Evolutionary conservation across 2,113 vertebrate species (phyloP).

Genomic region (Saiga tatarica): DNA sequence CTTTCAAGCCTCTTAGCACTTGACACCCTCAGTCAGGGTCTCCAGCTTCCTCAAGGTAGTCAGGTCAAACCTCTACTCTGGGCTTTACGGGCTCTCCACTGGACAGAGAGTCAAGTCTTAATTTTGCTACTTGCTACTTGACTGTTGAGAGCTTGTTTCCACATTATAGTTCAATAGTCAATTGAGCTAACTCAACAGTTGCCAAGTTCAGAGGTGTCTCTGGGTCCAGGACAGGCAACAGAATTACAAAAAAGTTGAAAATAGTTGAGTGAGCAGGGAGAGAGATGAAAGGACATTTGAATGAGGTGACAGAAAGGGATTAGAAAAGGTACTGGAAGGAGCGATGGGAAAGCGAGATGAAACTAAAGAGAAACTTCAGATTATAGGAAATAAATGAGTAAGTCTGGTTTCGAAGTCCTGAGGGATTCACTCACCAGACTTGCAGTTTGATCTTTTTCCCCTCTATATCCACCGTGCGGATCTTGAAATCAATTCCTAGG

Average conservation of each 20-base stretch:
- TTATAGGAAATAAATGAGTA: neutral
- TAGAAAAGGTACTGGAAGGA: neutral
- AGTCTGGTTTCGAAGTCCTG: neutral
- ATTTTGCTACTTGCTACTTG: neutral
- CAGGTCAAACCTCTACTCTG: neutral
- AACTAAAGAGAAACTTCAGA: neutral
- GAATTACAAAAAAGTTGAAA: neutral
- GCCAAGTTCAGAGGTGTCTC: neutral
- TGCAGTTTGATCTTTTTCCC: constrained; percentile 97
- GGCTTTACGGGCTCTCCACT: neutral
- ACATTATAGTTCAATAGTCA: neutral
- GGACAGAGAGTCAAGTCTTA: neutral
- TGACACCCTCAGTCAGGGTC: neutral
- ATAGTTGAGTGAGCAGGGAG: neutral
- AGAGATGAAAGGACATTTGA: neutral
- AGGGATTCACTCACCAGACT: constrained; percentile 88
- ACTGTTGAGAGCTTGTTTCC: neutral
- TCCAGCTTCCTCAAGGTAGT: neutral
- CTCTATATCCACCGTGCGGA: constrained; percentile 93
- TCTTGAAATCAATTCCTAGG: constrained; percentile 95
- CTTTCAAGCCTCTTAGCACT: neutral
- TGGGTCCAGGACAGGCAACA: neutral
- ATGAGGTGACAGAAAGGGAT: neutral
- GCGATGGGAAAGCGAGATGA: neutral
- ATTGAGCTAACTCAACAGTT: neutral